Base-by-base conservation (phyloP, 1,140 invertebrate genomes). In the Macrocentrus cingulum region DNA sequence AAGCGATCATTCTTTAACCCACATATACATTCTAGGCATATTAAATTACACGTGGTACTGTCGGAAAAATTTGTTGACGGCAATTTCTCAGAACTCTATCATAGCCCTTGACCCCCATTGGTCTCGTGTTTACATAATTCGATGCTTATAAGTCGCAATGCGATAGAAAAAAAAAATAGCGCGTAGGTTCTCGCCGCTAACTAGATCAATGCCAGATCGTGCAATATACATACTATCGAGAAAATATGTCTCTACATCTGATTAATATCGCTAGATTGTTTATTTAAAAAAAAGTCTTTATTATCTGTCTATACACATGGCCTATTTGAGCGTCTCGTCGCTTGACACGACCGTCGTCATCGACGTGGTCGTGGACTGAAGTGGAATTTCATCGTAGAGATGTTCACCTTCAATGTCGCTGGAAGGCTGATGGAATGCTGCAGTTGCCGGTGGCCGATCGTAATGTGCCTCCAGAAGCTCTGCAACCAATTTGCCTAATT, bases 321-420 rank as follows among this genome's bases (percentile, higher is more conserved):
- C n/a, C n/a, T n/a, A n/a, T n/a, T n/a, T n/a, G n/a, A n/a, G n/a
- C n/a, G n/a, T n/a, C n/a, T n/a, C n/a, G n/a, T n/a, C n/a, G n/a
- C n/a, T n/a, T n/a, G n/a, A n/a, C n/a, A n/a, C n/a, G n/a, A n/a
- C n/a, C n/a, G n/a, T n/a, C n/a, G n/a, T n/a, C n/a, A n/a, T n/a
- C n/a, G n/a, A 53, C 59, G 66, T 61, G 1, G 74, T 63, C 4
- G 69, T 64, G 23, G 72, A 64, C 36, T 68, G 66, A 6, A 75
- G 57, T 0, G 77, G 77, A 48, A 80, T 80, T 57, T 80, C 76
- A 16, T 75, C 77, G 60, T 80, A 80, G 13, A 79, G 63, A 66
- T 79, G 77, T 37, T 80, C 60, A 7, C 36, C 46, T 13, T 62
- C 60, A 23, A 29, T 25, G 11, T 62, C 50, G 15, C 49, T 6